phyloP scores from a whole-genome alignment of 2,113 vertebrate genomes.

The Arothron firmamentum region DNA sequence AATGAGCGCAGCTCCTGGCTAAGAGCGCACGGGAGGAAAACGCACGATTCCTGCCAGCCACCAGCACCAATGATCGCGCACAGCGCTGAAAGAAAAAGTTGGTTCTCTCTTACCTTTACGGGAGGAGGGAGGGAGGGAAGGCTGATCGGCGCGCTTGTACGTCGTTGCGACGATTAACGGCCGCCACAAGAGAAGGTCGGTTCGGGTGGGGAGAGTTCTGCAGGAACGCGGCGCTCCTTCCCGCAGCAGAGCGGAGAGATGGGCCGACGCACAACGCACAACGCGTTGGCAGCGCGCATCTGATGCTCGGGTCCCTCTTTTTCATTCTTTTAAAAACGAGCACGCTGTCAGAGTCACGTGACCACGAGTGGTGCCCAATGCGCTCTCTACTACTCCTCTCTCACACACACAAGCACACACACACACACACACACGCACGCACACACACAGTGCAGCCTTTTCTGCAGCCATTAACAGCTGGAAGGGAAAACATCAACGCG shows the following conservation, averaged over 20 bases:
- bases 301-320: conserved; percentile 34
- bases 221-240: not conserved
- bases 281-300: conserved; percentile 16
- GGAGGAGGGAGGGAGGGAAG: not conserved
- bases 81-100: not conserved
- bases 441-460: conserved; percentile 16
- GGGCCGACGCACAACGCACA: not conserved
- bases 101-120: not conserved
- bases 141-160: not conserved
- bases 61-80: too few species aligned
- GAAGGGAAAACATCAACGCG: not conserved
- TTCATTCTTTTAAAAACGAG: conserved; percentile 46
- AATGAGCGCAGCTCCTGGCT: too few species aligned
- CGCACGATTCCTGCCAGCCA: too few species aligned
- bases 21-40: too few species aligned
- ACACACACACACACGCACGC: conserved; percentile 3
- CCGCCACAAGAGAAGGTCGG: not conserved
- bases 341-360: conserved; percentile 59
- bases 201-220: not conserved
- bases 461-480: conserved; percentile 11
- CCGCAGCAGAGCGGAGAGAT: not conserved
- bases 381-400: conserved; percentile 28
- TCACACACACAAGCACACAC: not conserved
- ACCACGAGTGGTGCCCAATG: conserved; percentile 40
- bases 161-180: conserved; percentile 1